Evolutionary conservation across 2,113 vertebrate species (phyloP).

Genomic region (Pithys albifrons): DNA sequence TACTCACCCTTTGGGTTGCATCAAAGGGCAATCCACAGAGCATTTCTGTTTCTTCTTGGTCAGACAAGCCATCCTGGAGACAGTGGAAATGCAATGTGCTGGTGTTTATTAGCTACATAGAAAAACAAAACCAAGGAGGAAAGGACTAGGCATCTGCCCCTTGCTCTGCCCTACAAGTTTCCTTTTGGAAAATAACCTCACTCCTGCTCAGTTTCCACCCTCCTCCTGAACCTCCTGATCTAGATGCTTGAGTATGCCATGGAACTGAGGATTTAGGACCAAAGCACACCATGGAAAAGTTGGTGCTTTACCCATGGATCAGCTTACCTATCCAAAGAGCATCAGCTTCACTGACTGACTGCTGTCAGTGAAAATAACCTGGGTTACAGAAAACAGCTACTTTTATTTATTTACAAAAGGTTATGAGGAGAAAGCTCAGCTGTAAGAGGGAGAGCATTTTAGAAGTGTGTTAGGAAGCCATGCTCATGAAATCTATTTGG

Average conservation of each 20-base stretch:
- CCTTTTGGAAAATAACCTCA: background rate
- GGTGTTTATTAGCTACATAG: background rate
- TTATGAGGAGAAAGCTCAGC: background rate
- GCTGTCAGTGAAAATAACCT: background rate
- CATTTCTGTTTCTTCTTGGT: background rate
- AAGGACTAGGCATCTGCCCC: background rate
- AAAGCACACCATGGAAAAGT: background rate
- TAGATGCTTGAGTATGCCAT: background rate
- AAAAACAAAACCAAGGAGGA: background rate
- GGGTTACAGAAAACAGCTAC: background rate
- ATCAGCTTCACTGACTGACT: background rate
- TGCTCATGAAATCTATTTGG: background rate
- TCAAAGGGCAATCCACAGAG: background rate
- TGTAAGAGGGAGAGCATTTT: background rate
- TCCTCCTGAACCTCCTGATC: background rate
- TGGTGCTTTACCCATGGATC: background rate
- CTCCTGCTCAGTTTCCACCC: background rate
- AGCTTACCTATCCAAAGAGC: background rate
- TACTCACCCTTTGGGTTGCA: background rate
- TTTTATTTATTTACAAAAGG: background rate
- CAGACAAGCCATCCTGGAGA: background rate
- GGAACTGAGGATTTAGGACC: background rate
- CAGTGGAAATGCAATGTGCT: background rate
- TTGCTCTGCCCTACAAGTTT: background rate
- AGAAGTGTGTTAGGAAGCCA: background rate